These are phyloP conservation scores for Halcyon senegalensis DNA, from an alignment of 2,113 vertebrate genomes.

Conservation along the genomic window DNA sequence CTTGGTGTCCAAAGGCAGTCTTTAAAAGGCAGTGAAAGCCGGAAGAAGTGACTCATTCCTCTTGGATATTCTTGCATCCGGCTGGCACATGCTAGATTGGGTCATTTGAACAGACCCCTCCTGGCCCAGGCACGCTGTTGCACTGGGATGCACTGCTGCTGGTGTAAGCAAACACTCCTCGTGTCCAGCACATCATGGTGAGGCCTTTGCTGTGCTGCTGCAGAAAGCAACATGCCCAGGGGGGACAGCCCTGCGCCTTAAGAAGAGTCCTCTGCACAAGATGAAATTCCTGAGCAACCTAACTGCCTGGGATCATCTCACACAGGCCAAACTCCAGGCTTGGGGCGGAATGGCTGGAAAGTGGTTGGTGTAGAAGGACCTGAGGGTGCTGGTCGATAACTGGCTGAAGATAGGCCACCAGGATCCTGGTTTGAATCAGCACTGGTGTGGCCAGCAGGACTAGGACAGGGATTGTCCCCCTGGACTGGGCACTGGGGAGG, in stretches of 20 bases:
- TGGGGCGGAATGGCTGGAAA: background rate
- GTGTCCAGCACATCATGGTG: fast-evolving
- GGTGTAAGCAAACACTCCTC: background rate
- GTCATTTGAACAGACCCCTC: background rate
- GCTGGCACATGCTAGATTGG: background rate
- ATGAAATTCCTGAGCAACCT: background rate
- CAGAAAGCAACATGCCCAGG: background rate
- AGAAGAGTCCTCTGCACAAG: background rate
- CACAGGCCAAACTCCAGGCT: background rate
- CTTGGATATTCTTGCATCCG: background rate
- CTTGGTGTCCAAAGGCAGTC: background rate
- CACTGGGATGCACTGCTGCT: background rate
- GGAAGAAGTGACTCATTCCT: conserved; percentile 39
- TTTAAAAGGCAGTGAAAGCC: conserved; percentile 49
- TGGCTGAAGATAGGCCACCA: background rate
- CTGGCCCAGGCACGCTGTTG: background rate
- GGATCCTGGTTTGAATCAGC: background rate
- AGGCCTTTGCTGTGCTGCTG: background rate
- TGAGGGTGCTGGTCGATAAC: background rate
- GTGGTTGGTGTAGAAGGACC: background rate
- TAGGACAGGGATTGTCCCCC: background rate
- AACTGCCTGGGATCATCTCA: background rate
- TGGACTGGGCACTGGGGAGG: background rate
- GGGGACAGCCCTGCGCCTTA: background rate
- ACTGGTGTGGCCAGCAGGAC: background rate